These are phyloP conservation scores for Sebastes fasciatus DNA, from an alignment of 2,113 vertebrate species.

Conservation along the genomic window DNA sequence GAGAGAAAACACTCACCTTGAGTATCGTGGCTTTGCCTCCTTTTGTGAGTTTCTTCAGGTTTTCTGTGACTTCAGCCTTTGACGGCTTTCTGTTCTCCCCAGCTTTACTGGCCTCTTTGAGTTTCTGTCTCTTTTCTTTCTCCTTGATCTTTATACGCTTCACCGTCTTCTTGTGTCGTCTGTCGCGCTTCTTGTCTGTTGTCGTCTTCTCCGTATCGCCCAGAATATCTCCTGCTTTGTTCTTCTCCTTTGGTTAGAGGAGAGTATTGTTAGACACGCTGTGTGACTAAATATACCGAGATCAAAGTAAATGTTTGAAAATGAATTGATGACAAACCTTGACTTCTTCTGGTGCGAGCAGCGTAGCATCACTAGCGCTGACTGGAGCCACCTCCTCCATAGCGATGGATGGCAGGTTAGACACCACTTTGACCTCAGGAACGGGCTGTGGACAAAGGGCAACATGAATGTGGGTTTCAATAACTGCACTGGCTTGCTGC, in stretches of 20 bases:
- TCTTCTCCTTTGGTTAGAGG: constrained; percentile 89
- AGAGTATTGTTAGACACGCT: constrained; percentile 11
- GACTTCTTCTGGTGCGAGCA: constrained; percentile 95
- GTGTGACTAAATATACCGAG: not conserved
- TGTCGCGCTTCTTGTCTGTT: constrained; percentile 94
- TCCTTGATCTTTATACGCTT: constrained; percentile 88
- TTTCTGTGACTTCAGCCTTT: constrained; percentile 86
- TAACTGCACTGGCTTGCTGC: not conserved
- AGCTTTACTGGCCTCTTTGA: constrained; percentile 83
- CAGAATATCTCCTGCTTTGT: constrained; percentile 91
- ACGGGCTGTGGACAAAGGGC: constrained; percentile 83
- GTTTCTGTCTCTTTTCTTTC: constrained; percentile 86
- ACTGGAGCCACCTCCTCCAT: constrained; percentile 98
- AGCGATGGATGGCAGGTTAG: constrained; percentile 92
- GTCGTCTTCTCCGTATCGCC: constrained; percentile 90
- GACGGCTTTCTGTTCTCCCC: constrained; percentile 78
- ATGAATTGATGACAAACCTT: constrained; percentile 84
- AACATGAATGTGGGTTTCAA: not conserved
- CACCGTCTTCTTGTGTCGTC: constrained; percentile 89
- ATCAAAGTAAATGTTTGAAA: not conserved
- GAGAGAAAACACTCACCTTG: constrained; percentile 83
- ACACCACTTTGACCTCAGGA: constrained; percentile 95
- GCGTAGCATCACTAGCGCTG: constrained; percentile 88
- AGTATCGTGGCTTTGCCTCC: constrained; percentile 89
- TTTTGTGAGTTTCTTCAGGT: constrained; percentile 88